Base-by-base conservation (phyloP, 1,140 invertebrate species). In the Brachionus koreanus region DNA sequence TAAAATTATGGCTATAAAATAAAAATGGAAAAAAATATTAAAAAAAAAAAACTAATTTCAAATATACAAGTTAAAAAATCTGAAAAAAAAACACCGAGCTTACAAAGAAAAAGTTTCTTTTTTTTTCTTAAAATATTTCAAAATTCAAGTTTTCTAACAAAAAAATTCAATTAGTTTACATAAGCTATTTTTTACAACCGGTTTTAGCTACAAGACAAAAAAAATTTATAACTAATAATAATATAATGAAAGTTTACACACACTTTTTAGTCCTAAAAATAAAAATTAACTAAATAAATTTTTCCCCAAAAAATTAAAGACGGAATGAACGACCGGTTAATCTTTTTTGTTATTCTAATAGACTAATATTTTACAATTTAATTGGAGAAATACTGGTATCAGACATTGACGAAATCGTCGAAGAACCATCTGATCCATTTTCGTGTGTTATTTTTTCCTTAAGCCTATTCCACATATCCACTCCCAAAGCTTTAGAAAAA, bases 381-480 rank as follows among this genome's bases (percentile, higher is more conserved):
- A 69, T n/a, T 39, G 65, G 65, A 19, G 65, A 69, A 39, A 69
- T 37, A 69, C 65, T 69, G 9, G 35, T 39, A 9, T 69, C 65
- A 39, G 65, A 69, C 35, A 69, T 69, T 69, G 63, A 33, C 13
- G 25, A 33, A 13, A 65, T n/a, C 0, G 33, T 72, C n/a, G 67
- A 72, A 39, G 9, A 39, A 7, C 39, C 23, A 46, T 46, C 42
- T 74, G 42, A 74, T 13, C 25, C 43, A 74, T 74, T 74, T 46
- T 46, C 69, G 13, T 43, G 19, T 46, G 23, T 43, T n/a, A 74
- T 74, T 74, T 74, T 74, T 46, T 74, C 69, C 6, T 74, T 74
- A 46, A 74, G 16, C 43, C 43, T 74, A 74, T 74, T 74, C 69
- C 69, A 74, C 37, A 74, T 74, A n/a, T 74, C 69, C 4, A 46